Base-by-base conservation (phyloP, 1,140 invertebrate genomes). In the Caerostris darwini region DNA sequence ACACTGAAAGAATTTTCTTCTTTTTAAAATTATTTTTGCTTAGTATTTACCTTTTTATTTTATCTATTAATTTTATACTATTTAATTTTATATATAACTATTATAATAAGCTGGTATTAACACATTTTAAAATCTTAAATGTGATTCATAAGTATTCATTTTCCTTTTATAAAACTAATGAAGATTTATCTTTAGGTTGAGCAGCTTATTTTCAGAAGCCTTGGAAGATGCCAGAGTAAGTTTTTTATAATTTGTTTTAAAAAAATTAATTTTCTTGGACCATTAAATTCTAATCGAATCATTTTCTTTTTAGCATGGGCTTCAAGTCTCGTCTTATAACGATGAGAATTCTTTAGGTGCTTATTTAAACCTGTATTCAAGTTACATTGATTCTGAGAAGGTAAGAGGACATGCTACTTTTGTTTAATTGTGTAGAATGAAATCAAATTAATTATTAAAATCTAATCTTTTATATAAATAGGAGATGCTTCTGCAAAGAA, bases 401-500 rank as follows among this genome's bases (percentile, higher is more conserved):
- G 96, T 96, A 95, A 85, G 57, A 56, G 57, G 14, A 85, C 67
- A 61, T 93, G 34, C 2, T 34, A 34, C 34, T 34, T 34, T 34
- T 34, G 34, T 34, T 56, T 57, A 6, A 3, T 86, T 86, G 53
- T 86, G 57, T 59, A 8, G 83, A 86, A 34, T 34, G 34, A 34
- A 34, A 34, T 34, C 34, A 34, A 34, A 86, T 56, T 86, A n/a
- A 14, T 56, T 58, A 64, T 3, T 14, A 4, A 7, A 54, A 14
- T 82, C 8, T 82, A 50, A 14, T 3, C 12, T 59, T 56, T 77
- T 91, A 89, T 94, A 85, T 54, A 56, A 50, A 56, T 88, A 95
- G 95, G 96, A 96, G 69, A 96, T 96, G 96, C 95, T 96, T 69
- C 95, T 95, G 17, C 95, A 95, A 54, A 95, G 96, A 83, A 96